Evolutionary conservation across 2,113 vertebrate genomes (phyloP).

Genomic region (Eonycteris spelaea): DNA sequence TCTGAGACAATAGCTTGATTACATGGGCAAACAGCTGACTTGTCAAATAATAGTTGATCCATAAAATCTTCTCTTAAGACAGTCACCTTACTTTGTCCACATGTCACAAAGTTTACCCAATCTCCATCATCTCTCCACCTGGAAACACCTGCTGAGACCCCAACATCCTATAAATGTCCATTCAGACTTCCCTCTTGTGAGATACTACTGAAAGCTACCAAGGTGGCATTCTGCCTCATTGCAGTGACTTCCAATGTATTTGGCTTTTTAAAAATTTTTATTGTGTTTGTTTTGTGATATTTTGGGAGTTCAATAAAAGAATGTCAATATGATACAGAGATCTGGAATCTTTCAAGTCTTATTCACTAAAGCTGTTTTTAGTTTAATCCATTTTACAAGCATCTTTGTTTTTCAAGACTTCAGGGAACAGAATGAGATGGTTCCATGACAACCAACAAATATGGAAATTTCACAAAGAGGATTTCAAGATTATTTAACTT

Average conservation of each 20-base stretch:
- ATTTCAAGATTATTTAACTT: not conserved
- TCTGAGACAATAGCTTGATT: not conserved
- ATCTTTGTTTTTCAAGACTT: constrained; percentile 18
- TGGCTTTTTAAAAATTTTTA: not conserved
- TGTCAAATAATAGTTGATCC: not conserved
- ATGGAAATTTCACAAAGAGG: not conserved
- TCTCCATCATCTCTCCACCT: not conserved
- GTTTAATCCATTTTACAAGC: constrained; percentile 35
- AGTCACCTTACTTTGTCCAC: not conserved
- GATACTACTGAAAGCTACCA: not conserved
- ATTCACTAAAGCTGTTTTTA: not conserved
- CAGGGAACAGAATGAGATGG: not conserved
- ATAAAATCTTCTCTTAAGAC: not conserved
- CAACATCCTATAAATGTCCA: not conserved
- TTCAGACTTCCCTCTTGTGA: not conserved
- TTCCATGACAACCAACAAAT: not conserved
- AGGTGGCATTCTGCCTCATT: not conserved
- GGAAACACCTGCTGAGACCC: not conserved
- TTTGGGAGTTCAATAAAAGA: not conserved
- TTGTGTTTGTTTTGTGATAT: not conserved
- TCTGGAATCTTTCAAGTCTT: constrained; percentile 23
- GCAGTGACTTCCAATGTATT: not conserved
- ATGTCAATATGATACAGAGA: not conserved
- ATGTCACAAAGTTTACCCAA: not conserved
- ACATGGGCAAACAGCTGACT: not conserved